Percentiles rank a stretch among this genome's conserved stretches.
These are phyloP conservation scores for Coenonympha glycerion DNA, from an alignment of 2,888 invertebrate species.

Conservation along the genomic window DNA sequence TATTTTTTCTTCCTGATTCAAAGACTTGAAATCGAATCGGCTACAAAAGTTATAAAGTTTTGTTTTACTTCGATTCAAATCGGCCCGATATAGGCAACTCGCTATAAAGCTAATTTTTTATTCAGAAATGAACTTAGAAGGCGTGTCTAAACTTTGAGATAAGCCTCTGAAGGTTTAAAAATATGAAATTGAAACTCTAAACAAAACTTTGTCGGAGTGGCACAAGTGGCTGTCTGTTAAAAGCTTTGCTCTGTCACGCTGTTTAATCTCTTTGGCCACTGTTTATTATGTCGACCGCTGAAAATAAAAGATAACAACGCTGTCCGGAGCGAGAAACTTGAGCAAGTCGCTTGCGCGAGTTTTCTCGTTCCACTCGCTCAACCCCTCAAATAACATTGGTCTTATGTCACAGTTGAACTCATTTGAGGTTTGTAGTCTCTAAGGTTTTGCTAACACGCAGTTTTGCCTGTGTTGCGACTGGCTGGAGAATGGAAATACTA, in stretches of 20 bases:
- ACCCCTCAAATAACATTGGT: background rate
- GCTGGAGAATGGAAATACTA: too few relatives aligned
- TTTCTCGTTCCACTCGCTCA: background rate
- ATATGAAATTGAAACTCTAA: background rate
- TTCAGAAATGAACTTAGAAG: too few relatives aligned
- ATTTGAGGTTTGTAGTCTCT: background rate
- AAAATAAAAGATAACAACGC: background rate
- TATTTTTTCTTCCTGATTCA: too few relatives aligned
- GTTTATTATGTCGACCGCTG: conserved; percentile 21
- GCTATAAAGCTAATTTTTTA: background rate
- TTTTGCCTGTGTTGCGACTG: too few relatives aligned
- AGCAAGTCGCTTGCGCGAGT: background rate
- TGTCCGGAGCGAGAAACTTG: background rate
- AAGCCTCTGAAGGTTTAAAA: background rate
- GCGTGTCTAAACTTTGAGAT: background rate
- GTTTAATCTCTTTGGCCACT: conserved; percentile 16
- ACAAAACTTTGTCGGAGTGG: conserved; percentile 5
- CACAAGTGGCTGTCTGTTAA: conserved; percentile 12
- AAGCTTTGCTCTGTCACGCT: conserved; percentile 17
- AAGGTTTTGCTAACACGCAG: too few relatives aligned
- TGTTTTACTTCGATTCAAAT: background rate
- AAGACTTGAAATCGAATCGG: too few relatives aligned
- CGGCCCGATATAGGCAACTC: background rate
- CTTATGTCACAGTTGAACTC: background rate
- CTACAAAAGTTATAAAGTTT: too few relatives aligned